These are phyloP conservation scores for Sarcophaga variegata DNA, from an alignment of 2,888 invertebrate genomes.

Conservation along the genomic window DNA sequence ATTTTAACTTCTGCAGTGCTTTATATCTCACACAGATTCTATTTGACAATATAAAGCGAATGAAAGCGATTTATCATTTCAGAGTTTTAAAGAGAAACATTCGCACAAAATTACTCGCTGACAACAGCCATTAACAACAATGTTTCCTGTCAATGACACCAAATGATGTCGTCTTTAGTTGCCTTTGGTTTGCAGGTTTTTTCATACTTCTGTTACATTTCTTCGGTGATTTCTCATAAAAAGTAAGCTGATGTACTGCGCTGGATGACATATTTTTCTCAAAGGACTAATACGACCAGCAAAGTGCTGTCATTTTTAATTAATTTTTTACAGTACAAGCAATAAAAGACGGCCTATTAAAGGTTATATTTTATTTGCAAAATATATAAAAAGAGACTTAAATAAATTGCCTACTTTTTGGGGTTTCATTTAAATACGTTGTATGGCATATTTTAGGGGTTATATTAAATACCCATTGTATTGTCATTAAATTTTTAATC, in stretches of 20 bases:
- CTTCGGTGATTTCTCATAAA: not conserved
- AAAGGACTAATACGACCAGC: not conserved
- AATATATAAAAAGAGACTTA: too few species aligned
- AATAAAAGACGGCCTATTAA: not conserved
- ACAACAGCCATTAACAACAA: slow-evolving; percentile 3
- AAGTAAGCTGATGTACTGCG: not conserved
- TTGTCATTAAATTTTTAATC: slow-evolving; percentile 6
- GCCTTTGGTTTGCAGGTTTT: not conserved
- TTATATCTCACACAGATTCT: not conserved
- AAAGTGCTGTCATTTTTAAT: not conserved
- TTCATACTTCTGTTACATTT: not conserved
- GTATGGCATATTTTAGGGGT: not conserved
- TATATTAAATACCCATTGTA: not conserved
- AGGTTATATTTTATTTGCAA: not conserved
- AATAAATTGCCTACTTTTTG: not conserved
- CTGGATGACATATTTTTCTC: not conserved
- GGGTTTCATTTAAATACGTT: not conserved
- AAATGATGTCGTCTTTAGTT: slow-evolving; percentile 9
- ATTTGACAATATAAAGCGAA: not conserved
- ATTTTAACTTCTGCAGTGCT: too few species aligned
- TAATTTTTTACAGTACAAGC: not conserved
- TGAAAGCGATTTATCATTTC: not conserved
- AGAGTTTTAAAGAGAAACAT: not conserved
- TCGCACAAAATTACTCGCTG: not conserved
- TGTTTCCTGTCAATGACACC: not conserved